phyloP scores from a whole-genome alignment of 2,888 invertebrate species.

The Loripinus fragilis region DNA sequence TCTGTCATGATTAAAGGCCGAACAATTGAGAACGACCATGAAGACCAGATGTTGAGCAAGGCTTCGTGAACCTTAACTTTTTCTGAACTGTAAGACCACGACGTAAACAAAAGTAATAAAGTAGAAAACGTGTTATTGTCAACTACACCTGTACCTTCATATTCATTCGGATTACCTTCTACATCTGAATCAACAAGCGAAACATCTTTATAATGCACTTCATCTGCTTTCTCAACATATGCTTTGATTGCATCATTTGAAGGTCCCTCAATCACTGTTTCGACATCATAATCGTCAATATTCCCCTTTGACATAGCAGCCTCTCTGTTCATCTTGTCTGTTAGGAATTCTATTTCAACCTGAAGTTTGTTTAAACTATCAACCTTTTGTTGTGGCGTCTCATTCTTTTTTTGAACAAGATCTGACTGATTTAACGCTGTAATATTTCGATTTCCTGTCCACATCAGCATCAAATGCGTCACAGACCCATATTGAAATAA shows the following conservation, averaged over 20 bases:
- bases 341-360: neutral
- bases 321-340: neutral
- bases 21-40: conserved; percentile 22
- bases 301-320: neutral
- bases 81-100: conserved; percentile 19
- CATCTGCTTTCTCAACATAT: no score
- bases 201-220: no score
- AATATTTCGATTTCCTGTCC: neutral
- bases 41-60: conserved; percentile 25
- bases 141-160: neutral
- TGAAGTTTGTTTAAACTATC: neutral
- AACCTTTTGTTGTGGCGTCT: no score
- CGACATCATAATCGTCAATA: neutral
- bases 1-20: conserved; percentile 23
- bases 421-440: neutral
- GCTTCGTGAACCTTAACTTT: conserved; percentile 21
- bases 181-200: no score
- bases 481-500: neutral
- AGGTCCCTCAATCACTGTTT: neutral
- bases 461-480: neutral
- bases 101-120: conserved; percentile 37
- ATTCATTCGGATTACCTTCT: neutral
- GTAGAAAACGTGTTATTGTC: neutral
- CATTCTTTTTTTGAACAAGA: neutral
- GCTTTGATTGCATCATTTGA: no score